Conservation (phyloP, 2,113 vertebrate species). For the Callipepla squamata region DNA sequence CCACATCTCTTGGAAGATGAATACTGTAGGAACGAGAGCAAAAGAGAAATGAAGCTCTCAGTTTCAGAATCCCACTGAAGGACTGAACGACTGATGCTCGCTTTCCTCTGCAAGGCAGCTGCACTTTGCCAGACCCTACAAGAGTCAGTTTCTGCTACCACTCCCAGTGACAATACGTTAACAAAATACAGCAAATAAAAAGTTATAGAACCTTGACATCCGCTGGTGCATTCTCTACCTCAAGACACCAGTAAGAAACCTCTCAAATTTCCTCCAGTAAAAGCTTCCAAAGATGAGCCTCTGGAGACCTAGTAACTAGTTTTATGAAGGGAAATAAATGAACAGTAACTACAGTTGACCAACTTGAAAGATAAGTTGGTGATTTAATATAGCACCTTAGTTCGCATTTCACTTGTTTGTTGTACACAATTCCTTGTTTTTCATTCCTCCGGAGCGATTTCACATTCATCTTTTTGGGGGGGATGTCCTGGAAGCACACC, state of each 20-base stretch:
- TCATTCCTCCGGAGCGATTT: background rate
- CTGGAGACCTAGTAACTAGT: background rate
- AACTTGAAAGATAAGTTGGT: background rate
- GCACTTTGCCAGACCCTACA: background rate
- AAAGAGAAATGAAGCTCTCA: background rate
- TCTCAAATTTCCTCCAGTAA: background rate
- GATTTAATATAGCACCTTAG: background rate
- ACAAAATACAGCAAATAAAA: background rate
- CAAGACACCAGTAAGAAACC: background rate
- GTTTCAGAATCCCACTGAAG: background rate
- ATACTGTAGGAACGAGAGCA: background rate
- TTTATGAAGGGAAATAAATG: background rate
- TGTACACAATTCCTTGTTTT: background rate
- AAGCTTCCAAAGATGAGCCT: background rate
- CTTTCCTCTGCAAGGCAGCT: background rate
- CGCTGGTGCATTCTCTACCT: background rate
- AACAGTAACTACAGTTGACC: background rate
- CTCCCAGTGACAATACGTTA: background rate
- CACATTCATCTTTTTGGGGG: background rate
- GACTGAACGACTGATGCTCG: background rate
- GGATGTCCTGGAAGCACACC: background rate
- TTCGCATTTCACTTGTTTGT: background rate
- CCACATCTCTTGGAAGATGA: slow-evolving; percentile 14
- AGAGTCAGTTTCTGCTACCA: background rate
- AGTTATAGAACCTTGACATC: background rate